Percentiles rank a stretch among this genome's conserved stretches.
These are phyloP conservation scores for Oxyscelio sp. DNA, from an alignment of 2,888 invertebrate species.

Conservation along the genomic window DNA sequence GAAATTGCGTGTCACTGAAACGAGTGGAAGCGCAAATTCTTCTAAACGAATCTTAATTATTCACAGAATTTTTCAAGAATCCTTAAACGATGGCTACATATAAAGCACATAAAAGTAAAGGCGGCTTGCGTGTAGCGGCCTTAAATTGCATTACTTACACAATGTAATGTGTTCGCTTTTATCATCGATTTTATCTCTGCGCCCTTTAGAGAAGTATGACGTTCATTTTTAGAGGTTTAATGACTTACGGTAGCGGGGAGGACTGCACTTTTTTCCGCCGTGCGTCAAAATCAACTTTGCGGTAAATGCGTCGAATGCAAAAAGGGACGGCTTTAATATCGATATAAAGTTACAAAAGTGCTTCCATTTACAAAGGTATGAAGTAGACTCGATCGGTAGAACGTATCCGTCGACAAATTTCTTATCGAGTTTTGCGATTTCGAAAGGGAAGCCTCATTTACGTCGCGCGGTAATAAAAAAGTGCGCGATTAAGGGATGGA, in stretches of 20 bases:
- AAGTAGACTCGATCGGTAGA: not conserved
- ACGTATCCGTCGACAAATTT: not conserved
- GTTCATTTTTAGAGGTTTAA: constrained; percentile 53
- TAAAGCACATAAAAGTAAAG: too few species aligned
- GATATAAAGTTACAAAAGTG: constrained; percentile 45
- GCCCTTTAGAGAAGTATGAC: constrained; percentile 48
- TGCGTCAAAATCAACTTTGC: constrained; percentile 29
- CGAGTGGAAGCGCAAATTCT: too few species aligned
- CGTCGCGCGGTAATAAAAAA: not conserved
- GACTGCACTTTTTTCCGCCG: too few species aligned
- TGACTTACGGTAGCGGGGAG: constrained; percentile 33
- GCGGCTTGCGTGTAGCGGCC: too few species aligned
- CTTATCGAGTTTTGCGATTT: not conserved
- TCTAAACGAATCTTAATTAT: too few species aligned
- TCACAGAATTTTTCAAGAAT: too few species aligned
- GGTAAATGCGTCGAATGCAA: constrained; percentile 18
- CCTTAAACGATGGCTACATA: too few species aligned
- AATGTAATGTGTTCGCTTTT: constrained; percentile 55
- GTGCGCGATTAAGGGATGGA: not conserved
- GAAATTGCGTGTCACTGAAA: too few species aligned
- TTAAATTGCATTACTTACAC: not conserved
- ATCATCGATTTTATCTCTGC: constrained; percentile 53
- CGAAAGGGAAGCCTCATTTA: not conserved
- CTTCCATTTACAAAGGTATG: constrained; percentile 21
- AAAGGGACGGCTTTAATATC: constrained; percentile 39